Base-by-base conservation (phyloP, 2,797 vertebrate genomes). In the Tinamus major region DNA sequence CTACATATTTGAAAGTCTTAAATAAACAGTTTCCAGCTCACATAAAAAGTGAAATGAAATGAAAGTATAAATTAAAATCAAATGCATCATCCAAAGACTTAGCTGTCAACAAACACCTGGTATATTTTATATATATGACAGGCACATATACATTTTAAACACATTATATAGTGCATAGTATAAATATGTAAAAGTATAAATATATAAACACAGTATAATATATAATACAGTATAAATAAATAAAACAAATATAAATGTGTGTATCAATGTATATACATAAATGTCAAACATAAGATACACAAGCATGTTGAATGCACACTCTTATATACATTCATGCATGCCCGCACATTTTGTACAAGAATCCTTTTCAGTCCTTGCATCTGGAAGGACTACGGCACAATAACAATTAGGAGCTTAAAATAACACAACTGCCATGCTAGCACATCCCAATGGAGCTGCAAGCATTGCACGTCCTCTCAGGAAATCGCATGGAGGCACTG, bases 1-100 rank as follows among this genome's bases (percentile, higher is more conserved):
- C 33, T 72, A 68, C 53, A 3, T 51, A 87, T 86, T 87, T 85
- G 76, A 90, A 94, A 90, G 84, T 65, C 39, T 64, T 85, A 87
- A 93, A 92, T 91, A 93, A 94, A 89, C 70, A 92, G n/a, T 59
- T 80, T 85, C 21, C 44, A 75, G 51, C 59, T 95, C 56, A 81
- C 31, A 53, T 59, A 89, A 89, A 63, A 70, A 83, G 12, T 35
- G 59, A 87, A 93, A 79, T 59, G 20, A 79, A 96, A 88, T 70
- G 13, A 89, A 93, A 89, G 83, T 79, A 51, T 42, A 62, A 92
- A 63, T 61, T 79, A 59, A 46, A 92, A 75, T 67, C 6, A 70
- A 90, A 62, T 80, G 24, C 23, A 81, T 67, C 0, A 59, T 65
- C 29, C 71, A 58, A 87, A 81, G 59, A 26, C 31, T 56, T 41